Evolutionary conservation across 2,113 vertebrate genomes (phyloP).

Genomic region (Lethenteron reissneri): DNA sequence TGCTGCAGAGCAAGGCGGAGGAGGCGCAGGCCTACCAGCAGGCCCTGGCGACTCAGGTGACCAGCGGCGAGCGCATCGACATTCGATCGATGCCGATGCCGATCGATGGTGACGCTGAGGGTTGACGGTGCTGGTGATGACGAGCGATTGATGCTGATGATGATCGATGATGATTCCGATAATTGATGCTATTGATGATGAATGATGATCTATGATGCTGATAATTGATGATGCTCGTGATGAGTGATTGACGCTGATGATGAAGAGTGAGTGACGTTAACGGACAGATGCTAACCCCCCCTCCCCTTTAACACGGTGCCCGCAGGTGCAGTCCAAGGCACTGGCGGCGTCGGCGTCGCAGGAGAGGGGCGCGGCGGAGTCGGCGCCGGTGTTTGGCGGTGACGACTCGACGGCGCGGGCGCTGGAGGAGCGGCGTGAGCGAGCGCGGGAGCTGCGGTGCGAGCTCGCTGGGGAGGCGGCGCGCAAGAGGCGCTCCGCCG

Average conservation of each 20-base stretch:
- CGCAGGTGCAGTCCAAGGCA: constrained; percentile 23
- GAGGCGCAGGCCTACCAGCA: constrained; percentile 23
- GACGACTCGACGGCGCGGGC: constrained; percentile 14
- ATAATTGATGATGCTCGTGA: no score
- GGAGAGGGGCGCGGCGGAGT: constrained; percentile 16
- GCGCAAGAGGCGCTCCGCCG: constrained; percentile 16
- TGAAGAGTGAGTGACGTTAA: no score
- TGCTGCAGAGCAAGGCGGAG: constrained; percentile 26
- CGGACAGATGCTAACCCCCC: no score
- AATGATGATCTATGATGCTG: no score
- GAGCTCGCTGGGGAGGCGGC: constrained; percentile 23
- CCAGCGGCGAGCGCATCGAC: neutral
- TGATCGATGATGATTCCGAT: no score
- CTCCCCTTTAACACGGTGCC: neutral
- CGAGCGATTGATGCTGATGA: no score
- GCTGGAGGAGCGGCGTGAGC: constrained; percentile 14
- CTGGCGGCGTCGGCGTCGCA: constrained; percentile 14
- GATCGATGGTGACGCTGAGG: no score
- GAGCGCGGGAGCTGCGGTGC: constrained; percentile 21
- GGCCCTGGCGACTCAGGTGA: constrained; percentile 38
- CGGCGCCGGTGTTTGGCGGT: constrained; percentile 18
- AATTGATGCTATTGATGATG: no score
- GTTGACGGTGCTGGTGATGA: no score
- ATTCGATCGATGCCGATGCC: no score
- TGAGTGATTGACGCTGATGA: no score